Conservation (phyloP, 2,113 vertebrate species). For the Etia nguti region DNA sequence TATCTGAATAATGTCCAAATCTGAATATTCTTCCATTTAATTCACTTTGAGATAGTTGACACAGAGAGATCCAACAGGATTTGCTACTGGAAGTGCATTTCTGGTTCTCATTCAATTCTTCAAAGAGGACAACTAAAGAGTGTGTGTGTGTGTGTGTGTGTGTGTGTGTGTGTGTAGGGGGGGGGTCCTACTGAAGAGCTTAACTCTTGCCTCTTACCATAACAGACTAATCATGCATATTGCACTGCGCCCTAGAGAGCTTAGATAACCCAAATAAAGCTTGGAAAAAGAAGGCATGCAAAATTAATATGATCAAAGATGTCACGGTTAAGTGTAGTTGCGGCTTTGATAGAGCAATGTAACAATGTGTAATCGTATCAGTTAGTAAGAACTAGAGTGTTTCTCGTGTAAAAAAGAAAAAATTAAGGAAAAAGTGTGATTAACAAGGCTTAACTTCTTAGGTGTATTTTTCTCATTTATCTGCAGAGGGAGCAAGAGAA, state of each 20-base stretch:
- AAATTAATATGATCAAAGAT: neutral
- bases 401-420: neutral
- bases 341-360: neutral
- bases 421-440: neutral
- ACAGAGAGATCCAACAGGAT: neutral
- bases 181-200: neutral
- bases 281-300: neutral
- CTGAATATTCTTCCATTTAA: neutral
- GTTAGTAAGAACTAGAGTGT: neutral
- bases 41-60: neutral
- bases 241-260: constrained; percentile 29
- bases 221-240: constrained; percentile 40
- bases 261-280: constrained; percentile 34
- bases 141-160: neutral
- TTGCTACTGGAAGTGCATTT: constrained; percentile 3
- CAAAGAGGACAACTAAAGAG: neutral
- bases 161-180: neutral
- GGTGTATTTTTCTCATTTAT: constrained; percentile 38
- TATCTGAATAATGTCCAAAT: neutral
- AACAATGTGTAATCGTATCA: neutral
- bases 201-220: neutral
- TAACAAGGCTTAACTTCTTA: neutral
- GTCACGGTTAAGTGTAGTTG: neutral
- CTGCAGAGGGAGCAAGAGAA: constrained; percentile 68
- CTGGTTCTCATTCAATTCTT: neutral